Conservation (phyloP, 2,888 invertebrate genomes). For the Lamellibrachia columna region DNA sequence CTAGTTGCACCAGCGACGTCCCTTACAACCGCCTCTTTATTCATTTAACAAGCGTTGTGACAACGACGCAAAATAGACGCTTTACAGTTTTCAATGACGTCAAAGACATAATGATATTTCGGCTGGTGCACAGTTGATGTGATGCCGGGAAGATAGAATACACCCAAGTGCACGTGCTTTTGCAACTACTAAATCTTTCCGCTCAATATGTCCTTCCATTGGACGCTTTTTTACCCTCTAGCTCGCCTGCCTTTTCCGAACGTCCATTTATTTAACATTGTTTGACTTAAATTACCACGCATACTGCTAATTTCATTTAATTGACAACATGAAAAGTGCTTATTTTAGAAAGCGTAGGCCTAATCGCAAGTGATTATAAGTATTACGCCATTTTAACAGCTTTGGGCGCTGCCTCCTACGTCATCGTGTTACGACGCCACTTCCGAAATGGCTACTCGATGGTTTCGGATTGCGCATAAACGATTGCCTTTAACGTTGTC, state of each 20-base stretch:
- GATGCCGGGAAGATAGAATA: neutral
- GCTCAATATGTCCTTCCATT: neutral
- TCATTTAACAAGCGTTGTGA: neutral
- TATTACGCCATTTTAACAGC: neutral
- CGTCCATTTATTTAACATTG: neutral
- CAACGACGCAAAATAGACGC: neutral
- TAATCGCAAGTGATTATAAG: neutral
- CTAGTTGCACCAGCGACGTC: neutral
- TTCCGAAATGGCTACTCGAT: slow-evolving; percentile 3
- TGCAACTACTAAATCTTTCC: neutral
- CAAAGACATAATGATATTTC: neutral
- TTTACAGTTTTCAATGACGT: neutral
- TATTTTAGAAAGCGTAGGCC: neutral
- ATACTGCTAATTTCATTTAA: neutral
- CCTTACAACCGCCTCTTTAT: neutral
- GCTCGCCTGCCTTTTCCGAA: neutral
- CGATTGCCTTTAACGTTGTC: neutral
- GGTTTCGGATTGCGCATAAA: slow-evolving; percentile 10
- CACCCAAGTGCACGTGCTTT: neutral
- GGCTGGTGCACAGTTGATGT: neutral
- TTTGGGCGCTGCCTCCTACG: neutral
- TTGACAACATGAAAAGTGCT: neutral
- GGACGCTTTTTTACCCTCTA: neutral
- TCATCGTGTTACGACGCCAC: neutral
- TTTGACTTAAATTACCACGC: neutral